Percentiles rank a stretch among this genome's conserved stretches.
Conservation (phyloP, 2,113 vertebrate genomes). For the Illadopsis cleaveri region DNA sequence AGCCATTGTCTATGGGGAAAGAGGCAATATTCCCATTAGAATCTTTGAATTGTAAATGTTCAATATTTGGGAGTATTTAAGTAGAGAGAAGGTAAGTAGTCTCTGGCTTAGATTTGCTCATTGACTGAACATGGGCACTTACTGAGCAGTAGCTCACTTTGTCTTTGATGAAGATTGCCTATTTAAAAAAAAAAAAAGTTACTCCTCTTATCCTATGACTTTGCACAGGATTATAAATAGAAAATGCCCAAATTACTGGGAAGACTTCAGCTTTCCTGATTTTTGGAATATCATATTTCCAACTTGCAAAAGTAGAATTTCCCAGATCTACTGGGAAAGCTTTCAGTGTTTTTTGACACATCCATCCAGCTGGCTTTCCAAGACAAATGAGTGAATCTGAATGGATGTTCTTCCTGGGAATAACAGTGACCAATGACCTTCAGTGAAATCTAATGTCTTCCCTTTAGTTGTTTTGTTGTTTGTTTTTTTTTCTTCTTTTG, state of each 20-base stretch:
- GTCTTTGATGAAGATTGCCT: background rate
- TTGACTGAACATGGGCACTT: background rate
- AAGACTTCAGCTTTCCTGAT: background rate
- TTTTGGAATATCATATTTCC: background rate
- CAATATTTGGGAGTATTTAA: background rate
- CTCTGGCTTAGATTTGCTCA: background rate
- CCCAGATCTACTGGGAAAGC: background rate
- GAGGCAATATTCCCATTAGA: background rate
- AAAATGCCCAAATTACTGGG: background rate
- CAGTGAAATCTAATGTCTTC: background rate
- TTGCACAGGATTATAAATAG: background rate
- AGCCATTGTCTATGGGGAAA: background rate
- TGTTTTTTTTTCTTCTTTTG: background rate
- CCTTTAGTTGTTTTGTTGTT: no score
- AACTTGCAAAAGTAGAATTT: background rate
- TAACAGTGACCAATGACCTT: background rate
- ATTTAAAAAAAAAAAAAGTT: background rate
- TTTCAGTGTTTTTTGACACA: background rate
- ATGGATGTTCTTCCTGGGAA: background rate
- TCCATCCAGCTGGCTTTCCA: background rate
- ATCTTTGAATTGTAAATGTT: background rate
- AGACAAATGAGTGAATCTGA: background rate
- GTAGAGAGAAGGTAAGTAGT: background rate
- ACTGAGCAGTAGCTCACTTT: background rate
- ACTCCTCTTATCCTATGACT: background rate